These are phyloP conservation scores for Coracias cyanogaster DNA, from an alignment of 2,797 vertebrate genomes.

Conservation along the genomic window DNA sequence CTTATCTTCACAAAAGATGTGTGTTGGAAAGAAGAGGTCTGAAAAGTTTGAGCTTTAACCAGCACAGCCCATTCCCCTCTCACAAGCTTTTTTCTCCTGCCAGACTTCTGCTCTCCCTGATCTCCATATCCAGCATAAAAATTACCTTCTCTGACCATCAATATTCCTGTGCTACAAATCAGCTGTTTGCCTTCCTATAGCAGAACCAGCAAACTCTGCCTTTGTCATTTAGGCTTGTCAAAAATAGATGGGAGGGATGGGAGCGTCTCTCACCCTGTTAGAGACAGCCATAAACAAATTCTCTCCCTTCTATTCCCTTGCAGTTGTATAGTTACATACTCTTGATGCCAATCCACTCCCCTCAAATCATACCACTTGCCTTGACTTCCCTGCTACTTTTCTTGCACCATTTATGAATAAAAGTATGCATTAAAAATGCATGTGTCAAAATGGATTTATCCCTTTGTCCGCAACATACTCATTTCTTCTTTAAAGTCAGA, in stretches of 20 bases:
- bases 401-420: slow-evolving; percentile 1
- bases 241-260: neutral
- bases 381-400: neutral
- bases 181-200: neutral
- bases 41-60: neutral
- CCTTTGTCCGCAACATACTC: neutral
- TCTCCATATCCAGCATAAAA: neutral
- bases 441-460: neutral
- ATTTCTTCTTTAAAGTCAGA: neutral
- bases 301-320: neutral
- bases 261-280: neutral
- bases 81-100: neutral
- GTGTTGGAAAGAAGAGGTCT: neutral
- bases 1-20: neutral
- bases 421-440: neutral
- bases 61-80: neutral
- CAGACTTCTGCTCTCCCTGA: neutral
- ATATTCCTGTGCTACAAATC: neutral
- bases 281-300: neutral
- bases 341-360: neutral
- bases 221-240: neutral
- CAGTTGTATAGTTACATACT: neutral
- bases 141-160: neutral
- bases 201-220: neutral
- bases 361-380: neutral